A percentile compares a stretch with the other conserved stretches of the same genome.
These are phyloP conservation scores for Hydractinia echinata DNA, from an alignment of 30 jellyfish, hydroid and myxozoan genomes.

Conservation along the genomic window DNA sequence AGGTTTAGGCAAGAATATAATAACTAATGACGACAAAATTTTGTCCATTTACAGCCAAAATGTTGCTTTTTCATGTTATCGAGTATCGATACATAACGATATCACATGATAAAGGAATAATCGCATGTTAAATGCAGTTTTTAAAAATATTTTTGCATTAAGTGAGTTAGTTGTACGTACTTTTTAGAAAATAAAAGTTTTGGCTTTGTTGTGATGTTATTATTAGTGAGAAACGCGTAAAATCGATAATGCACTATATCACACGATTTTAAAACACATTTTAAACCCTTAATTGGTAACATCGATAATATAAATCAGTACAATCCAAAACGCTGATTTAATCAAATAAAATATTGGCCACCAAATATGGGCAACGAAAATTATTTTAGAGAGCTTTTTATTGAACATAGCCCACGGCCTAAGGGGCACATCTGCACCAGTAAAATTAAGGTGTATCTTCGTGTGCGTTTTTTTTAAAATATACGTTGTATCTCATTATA, in stretches of 20 bases:
- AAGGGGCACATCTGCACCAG: too few species aligned
- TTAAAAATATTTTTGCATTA: not conserved
- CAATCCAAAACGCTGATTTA: not conserved
- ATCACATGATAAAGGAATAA: not conserved
- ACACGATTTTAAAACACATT: not conserved
- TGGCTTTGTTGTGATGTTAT: not conserved
- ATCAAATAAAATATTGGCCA: not conserved
- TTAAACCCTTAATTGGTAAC: not conserved
- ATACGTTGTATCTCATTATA: too few species aligned
- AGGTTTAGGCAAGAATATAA: not conserved
- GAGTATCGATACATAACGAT: not conserved
- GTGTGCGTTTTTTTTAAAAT: too few species aligned
- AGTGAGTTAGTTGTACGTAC: not conserved
- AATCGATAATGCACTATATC: not conserved
- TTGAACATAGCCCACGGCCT: too few species aligned
- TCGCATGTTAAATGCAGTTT: not conserved
- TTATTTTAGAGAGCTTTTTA: too few species aligned
- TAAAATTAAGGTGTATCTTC: too few species aligned
- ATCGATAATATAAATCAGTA: not conserved
- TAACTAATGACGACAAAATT: not conserved
- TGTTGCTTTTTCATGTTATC: not conserved
- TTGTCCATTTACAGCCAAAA: not conserved
- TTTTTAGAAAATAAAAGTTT: not conserved
- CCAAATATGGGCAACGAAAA: conserved; percentile 6
- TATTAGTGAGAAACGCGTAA: not conserved